Evolutionary conservation across 2,113 vertebrate genomes (phyloP), one percentile per base, ranked within the genome.

Genomic region (Haplochromis vanheusdeni): DNA sequence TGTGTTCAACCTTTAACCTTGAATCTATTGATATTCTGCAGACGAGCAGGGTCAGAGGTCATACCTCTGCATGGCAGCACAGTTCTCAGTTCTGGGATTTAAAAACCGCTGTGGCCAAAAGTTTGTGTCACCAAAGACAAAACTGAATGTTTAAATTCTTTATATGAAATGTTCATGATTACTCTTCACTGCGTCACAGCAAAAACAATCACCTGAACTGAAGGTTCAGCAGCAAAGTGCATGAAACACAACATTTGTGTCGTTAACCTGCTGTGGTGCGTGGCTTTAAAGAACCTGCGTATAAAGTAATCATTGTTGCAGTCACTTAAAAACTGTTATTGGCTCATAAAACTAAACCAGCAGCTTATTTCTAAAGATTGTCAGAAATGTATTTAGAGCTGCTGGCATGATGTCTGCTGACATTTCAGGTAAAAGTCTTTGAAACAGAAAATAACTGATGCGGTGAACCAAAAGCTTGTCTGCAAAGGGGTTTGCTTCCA

Each of bases 181-280:
- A 26, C 9, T 47, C 21, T 28, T 45, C 40, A 45, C 68, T 73
- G 19, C 13, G 14, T 10, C 40, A 62, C 28, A 33, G 28, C 58
- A 62, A 2, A 62, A 35, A 62, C 58, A n/a, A 56, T 3, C 21
- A 17, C 4, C 28, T 33, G 56, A 19, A 9, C 0, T 60, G 14
- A 60, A 60, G 9, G 56, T 60, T 31, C n/a, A 70, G n/a, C 12
- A 42, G 37, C 65, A 42, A 70, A 70, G 65, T 70, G 21, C 9
- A 42, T 70, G 37, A 45, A 73, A 45, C 65, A 45, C 21, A 40
- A 68, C 13, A 6, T 45, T 45, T 45, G 37, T 73, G n/a, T 42
- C 0, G 5, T n/a, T 45, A 56, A 56, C 0, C 35, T 68, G 62
- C 19, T 68, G 62, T 7, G 0, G 11, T 1, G 37, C 5, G 3